Percentiles rank a stretch among this genome's conserved stretches.
Conservation (phyloP, 2,888 invertebrate species). For the Allophyes oxyacanthae region DNA sequence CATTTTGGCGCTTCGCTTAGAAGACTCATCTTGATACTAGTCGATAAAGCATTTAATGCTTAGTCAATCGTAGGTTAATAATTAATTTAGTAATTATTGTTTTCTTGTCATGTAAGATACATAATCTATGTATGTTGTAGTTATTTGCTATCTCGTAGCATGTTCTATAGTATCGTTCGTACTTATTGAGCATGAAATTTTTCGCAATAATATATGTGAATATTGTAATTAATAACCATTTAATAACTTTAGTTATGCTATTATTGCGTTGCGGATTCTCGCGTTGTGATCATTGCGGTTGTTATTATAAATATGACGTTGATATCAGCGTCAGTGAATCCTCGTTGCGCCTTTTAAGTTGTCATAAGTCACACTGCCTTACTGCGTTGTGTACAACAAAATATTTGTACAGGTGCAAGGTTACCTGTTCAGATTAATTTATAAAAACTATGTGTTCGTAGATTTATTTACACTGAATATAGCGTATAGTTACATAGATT, state of each 20-base stretch:
- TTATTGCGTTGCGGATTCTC: constrained; percentile 19
- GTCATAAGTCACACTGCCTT: constrained; percentile 50
- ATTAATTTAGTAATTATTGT: constrained; percentile 44
- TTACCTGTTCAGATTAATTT: constrained; percentile 16
- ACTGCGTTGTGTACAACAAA: constrained; percentile 38
- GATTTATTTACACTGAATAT: constrained; percentile 23
- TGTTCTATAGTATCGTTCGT: constrained; percentile 52
- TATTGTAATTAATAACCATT: constrained; percentile 23
- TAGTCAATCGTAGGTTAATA: constrained; percentile 49
- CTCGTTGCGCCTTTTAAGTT: constrained; percentile 17
- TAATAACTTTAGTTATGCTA: constrained; percentile 16
- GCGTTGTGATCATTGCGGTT: constrained; percentile 38
- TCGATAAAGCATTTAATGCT: constrained; percentile 58
- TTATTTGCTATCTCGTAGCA: constrained; percentile 51
- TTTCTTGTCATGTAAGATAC: constrained; percentile 53
- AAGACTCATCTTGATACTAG: constrained; percentile 65
- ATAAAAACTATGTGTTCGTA: constrained; percentile 21
- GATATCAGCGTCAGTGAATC: constrained; percentile 9
- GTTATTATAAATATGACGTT: constrained; percentile 23
- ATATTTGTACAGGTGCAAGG: constrained; percentile 39
- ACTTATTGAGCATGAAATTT: constrained; percentile 47
- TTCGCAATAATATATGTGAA: constrained; percentile 14
- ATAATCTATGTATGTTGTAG: constrained; percentile 42
- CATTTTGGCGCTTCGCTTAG: constrained; percentile 74
- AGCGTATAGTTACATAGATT: constrained; percentile 23